phyloP scores from a whole-genome alignment of 1,140 invertebrate species.

The Leptinotarsa defecta region DNA sequence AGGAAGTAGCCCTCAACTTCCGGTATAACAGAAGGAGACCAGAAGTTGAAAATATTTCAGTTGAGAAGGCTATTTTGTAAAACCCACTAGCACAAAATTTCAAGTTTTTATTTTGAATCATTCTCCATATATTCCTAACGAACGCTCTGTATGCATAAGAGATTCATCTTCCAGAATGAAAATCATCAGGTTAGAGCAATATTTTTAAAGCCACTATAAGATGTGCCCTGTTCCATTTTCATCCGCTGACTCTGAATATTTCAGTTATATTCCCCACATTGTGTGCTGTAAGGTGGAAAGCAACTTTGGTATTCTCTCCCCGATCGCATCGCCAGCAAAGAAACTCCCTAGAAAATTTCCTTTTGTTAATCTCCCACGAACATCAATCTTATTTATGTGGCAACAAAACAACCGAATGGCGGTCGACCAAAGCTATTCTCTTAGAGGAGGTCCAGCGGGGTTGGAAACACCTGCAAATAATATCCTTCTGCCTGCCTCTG shows the following conservation, averaged over 20 bases:
- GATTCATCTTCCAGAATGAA: no score
- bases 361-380: conserved; percentile 41
- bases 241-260: neutral
- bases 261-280: neutral
- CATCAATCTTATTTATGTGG: conserved; percentile 57
- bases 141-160: no score
- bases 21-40: no score
- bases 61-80: no score
- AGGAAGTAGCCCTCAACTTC: no score
- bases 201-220: no score
- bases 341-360: conserved; percentile 13
- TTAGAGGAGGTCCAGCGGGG: conserved; percentile 33
- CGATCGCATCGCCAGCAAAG: neutral
- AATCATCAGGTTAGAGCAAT: no score
- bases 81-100: no score
- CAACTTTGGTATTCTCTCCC: neutral
- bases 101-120: no score
- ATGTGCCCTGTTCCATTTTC: no score
- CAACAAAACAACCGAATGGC: conserved; percentile 53
- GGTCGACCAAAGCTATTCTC: conserved; percentile 44
- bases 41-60: no score
- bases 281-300: neutral
- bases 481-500: conserved; percentile 33
- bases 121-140: no score
- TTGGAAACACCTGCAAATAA: conserved; percentile 42